Evolutionary conservation across 2,888 invertebrate species (phyloP), one percentile per base, ranked within the genome.

Genomic region (Agrilus cyanescens): DNA sequence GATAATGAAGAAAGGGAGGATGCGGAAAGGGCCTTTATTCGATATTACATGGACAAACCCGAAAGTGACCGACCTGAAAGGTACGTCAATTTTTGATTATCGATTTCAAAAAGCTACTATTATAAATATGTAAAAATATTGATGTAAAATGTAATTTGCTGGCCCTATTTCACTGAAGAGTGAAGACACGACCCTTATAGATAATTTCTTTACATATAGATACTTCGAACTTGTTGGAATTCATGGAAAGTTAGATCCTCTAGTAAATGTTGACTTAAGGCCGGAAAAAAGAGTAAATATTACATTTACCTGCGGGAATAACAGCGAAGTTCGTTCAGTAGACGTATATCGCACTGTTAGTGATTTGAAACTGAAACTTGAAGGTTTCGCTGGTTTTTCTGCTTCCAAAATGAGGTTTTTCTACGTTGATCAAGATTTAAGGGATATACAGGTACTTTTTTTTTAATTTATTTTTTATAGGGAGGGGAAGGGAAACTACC

Each of bases 11-110:
- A 95, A 63, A 74, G 93, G 44, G 91, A 93, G 65, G 85, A 90
- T 59, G 87, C 94, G 12, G 95, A 95, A 64, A 73, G 94, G 46
- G 88, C 91, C 50, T 95, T 94, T 66, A 88, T 95, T 54, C 75
- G 95, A 45, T 82, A 88, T 62, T 94, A 87, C 64, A 85, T 89
- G 85, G 85, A 90, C 60, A 82, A 84, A 57, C 83, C 87, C 1
- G 85, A 85, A 65, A 78, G 81, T 43, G 85, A 87, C 57, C 74
- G 84, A 31, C 90, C 90, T 8, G 78, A 81, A 52, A 82, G 87
- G 85, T 83, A 55, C 20, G 20, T 20, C 5, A 20, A 5, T 2
- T 7, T 20, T 20, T 5, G 3, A 20, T 62, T 52, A 10, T 30
- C 13, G 15, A 37, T 46, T 41, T 35, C 18, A n/a, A 7, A 15